Percentiles rank a stretch among this genome's conserved stretches.
Conservation (phyloP, 2,113 vertebrate species). For the Apeltes quadracus region DNA sequence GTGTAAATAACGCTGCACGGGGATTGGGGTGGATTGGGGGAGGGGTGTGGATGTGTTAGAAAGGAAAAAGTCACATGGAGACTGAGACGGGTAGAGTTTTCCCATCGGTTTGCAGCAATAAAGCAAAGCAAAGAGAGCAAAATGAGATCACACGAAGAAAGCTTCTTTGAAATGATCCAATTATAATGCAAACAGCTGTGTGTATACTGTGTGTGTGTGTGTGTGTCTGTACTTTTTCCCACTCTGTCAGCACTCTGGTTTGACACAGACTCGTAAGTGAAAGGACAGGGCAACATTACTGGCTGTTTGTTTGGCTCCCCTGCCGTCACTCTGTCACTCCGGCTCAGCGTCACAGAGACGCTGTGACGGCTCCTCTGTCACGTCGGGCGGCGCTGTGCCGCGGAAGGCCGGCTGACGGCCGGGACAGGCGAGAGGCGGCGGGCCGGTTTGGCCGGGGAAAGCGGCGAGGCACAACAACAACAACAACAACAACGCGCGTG, state of each 20-base stretch:
- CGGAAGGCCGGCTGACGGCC: conserved; percentile 66
- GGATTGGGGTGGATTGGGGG: too few species aligned
- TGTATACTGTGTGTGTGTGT: not conserved
- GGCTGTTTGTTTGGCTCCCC: conserved; percentile 69
- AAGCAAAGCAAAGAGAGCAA: conserved; percentile 15
- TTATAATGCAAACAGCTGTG: conserved; percentile 47
- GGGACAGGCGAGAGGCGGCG: conserved; percentile 53
- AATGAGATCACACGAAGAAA: conserved; percentile 40
- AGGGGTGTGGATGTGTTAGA: too few species aligned
- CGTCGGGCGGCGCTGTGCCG: conserved; percentile 31
- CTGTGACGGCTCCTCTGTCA: conserved; percentile 67
- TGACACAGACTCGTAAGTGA: conserved; percentile 58
- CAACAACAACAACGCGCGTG: not conserved
- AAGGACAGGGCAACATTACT: conserved; percentile 70
- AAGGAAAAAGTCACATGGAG: conserved; percentile 55
- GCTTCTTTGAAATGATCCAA: conserved; percentile 43
- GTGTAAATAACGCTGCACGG: conserved; percentile 62
- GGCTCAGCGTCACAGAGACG: conserved; percentile 67
- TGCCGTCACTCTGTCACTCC: conserved; percentile 64
- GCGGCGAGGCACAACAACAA: conserved; percentile 9
- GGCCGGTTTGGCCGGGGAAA: conserved; percentile 39
- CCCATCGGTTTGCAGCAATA: conserved; percentile 22
- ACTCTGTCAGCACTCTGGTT: conserved; percentile 63
- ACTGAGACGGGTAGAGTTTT: conserved; percentile 41
- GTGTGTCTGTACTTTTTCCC: conserved; percentile 46